Evolutionary conservation across 2,113 vertebrate genomes (phyloP).

Genomic region (Synodontis membranacea): DNA sequence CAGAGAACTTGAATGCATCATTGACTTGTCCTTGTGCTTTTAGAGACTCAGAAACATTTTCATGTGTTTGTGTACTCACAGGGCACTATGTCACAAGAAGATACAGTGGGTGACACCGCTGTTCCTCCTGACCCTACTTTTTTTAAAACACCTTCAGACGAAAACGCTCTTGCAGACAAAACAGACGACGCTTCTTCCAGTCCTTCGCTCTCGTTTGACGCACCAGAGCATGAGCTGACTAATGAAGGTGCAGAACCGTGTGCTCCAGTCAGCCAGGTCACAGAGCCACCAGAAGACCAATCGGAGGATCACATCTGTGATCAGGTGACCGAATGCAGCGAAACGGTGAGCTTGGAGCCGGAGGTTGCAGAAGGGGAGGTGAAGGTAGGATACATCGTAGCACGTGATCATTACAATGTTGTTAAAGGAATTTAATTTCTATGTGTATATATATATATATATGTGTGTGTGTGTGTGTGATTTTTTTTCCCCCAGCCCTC

Average conservation of each 20-base stretch:
- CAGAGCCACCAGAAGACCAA: constrained; percentile 28
- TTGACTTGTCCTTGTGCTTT: neutral
- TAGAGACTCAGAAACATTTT: neutral
- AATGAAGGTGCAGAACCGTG: constrained; percentile 28
- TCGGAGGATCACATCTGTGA: constrained; percentile 34
- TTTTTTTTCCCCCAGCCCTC: constrained; percentile 53
- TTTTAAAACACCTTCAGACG: constrained; percentile 8
- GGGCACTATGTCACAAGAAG: constrained; percentile 72
- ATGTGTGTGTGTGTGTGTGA: constrained; percentile 21
- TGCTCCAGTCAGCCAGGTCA: neutral
- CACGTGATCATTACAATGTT: too few species aligned
- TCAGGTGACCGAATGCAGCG: constrained; percentile 67
- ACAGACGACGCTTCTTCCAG: constrained; percentile 32
- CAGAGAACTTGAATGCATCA: neutral
- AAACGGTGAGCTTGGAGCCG: constrained; percentile 73
- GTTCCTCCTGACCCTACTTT: constrained; percentile 39
- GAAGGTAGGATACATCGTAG: constrained; percentile 54
- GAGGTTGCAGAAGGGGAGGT: constrained; percentile 53
- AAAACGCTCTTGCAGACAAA: constrained; percentile 40
- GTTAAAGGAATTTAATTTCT: neutral
- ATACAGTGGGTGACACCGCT: constrained; percentile 36
- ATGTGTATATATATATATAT: neutral
- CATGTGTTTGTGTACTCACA: constrained; percentile 37
- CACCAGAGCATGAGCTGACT: constrained; percentile 24
- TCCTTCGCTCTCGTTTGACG: constrained; percentile 36